Conservation (phyloP, 2,888 invertebrate genomes). For the Dryobota labecula region DNA sequence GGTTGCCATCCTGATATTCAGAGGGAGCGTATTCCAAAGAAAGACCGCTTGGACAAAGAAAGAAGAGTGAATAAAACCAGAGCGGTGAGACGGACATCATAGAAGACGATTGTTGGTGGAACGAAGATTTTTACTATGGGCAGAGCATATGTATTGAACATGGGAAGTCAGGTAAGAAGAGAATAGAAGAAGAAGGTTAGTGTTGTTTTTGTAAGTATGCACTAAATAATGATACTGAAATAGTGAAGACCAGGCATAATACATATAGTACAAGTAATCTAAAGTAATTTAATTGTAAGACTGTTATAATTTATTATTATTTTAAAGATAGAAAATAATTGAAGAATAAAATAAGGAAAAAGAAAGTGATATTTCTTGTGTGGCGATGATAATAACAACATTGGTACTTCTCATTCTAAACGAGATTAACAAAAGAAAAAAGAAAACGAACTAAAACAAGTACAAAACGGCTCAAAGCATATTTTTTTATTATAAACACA, state of each 20-base stretch:
- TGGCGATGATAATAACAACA: not conserved
- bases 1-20: too few relatives aligned
- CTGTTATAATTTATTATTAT: not conserved
- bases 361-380: not conserved
- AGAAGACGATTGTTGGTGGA: too few relatives aligned
- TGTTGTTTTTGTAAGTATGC: not conserved
- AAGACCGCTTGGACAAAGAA: too few relatives aligned
- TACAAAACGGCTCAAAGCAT: constrained; percentile 1
- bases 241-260: not conserved
- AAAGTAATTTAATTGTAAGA: not conserved
- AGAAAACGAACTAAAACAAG: constrained; percentile 37
- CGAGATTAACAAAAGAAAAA: constrained; percentile 9
- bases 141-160: too few relatives aligned
- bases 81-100: too few relatives aligned
- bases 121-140: too few relatives aligned
- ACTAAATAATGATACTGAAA: not conserved
- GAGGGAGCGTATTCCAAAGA: too few relatives aligned
- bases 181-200: too few relatives aligned
- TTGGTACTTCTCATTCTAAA: constrained; percentile 13
- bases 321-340: not conserved
- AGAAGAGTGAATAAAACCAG: too few relatives aligned
- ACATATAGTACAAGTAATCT: not conserved
- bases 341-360: not conserved
- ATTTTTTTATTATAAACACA: constrained; percentile 36
- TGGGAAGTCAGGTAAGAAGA: too few relatives aligned